Percentiles rank a stretch among this genome's conserved stretches.
phyloP scores from a whole-genome alignment of 1,140 invertebrate species.

The Hyles vespertilio region DNA sequence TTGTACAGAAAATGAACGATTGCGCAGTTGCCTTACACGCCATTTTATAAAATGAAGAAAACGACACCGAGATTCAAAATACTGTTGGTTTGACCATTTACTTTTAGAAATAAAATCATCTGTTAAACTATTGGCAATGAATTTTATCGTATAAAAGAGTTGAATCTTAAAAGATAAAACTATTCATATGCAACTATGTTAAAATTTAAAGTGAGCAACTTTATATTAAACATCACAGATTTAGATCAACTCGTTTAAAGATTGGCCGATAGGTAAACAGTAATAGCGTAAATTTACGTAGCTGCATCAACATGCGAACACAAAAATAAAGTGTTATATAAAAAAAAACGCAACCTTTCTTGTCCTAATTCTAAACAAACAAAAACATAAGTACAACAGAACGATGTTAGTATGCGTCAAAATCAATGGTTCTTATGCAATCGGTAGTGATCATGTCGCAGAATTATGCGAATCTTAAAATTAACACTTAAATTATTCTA shows the following conservation, averaged over 20 bases:
- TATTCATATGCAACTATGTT: slow-evolving; percentile 39
- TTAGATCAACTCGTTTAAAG: slow-evolving; percentile 8
- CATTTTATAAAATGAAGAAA: not conserved
- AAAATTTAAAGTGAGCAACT: slow-evolving; percentile 67
- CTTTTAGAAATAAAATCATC: not conserved
- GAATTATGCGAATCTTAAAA: slow-evolving; percentile 4
- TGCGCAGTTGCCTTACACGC: not conserved
- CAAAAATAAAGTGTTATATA: slow-evolving; percentile 21
- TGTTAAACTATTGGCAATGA: not conserved
- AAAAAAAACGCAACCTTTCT: slow-evolving; percentile 34
- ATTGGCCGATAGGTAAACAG: not conserved
- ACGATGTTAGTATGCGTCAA: slow-evolving; percentile 34
- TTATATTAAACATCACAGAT: slow-evolving; percentile 59
- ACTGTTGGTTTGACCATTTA: not conserved
- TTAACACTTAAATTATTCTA: slow-evolving; percentile 17
- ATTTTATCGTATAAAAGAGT: not conserved
- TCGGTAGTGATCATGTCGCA: not conserved
- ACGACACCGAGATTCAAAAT: slow-evolving; percentile 4
- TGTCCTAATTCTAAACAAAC: slow-evolving; percentile 27
- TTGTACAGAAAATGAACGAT: slow-evolving; percentile 15
- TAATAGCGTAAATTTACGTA: not conserved
- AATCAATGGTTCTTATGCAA: slow-evolving; percentile 33
- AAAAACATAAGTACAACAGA: slow-evolving; percentile 54
- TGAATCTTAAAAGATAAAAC: slow-evolving; percentile 5
- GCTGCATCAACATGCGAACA: not conserved